Evolutionary conservation across 2,113 vertebrate genomes (phyloP), one percentile per base, ranked within the genome.

Genomic region (Loxodonta africana): DNA sequence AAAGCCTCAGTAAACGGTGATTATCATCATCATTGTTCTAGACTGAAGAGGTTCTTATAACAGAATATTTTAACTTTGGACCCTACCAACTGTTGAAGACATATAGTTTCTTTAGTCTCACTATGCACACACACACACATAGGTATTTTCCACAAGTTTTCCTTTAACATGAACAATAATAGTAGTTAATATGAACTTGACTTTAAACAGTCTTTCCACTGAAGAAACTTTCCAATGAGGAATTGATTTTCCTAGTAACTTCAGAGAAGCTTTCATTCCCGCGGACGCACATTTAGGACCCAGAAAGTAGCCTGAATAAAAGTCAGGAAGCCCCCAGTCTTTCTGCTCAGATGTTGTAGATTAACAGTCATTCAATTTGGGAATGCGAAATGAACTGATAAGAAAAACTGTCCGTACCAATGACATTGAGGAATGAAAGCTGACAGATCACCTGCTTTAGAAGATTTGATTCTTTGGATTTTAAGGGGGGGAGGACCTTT

Each of bases 361-460:
- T 97, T 95, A 97, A 96, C 94, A 85, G 87, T 88, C 92, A 92
- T 88, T 95, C 1, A n/a, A 95, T 97, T 91, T 94, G 94, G 96
- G 92, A 94, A 97, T 96, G 94, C 67, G 67, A 97, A 98, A 90
- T 96, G 96, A 97, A 84, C 97, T 88, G 96, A 96, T 97, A 97
- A 98, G 96, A 81, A 92, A 97, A 96, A 81, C 76, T 33, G n/a
- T 90, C 78, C 23, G n/a, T 93, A 92, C 96, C 95, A 94, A 30
- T 83, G 94, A 97, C 95, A 95, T 95, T 95, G 77, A 83, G 82
- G 97, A 97, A 97, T 95, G 94, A 92, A 96, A 97, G 83, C 73
- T 95, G 97, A 98, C 97, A 95, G 97, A 97, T 98, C 97, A 97
- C 95, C 97, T 98, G 97, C 94, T 97, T 97, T 89, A 86, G 96